phyloP scores from a whole-genome alignment of 2,113 vertebrate genomes.

The Syngnathoides biaculeatus region DNA sequence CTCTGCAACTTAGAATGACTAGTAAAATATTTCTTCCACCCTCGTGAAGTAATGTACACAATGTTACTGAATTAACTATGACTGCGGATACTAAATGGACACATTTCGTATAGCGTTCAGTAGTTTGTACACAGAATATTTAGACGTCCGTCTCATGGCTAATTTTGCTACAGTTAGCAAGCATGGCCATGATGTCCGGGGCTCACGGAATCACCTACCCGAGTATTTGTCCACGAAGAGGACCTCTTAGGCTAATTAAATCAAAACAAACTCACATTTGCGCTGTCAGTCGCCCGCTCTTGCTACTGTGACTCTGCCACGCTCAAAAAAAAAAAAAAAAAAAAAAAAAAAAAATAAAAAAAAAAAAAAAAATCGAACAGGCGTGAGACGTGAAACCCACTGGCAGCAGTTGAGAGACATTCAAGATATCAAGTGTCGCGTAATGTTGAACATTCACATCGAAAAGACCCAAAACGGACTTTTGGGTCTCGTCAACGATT shows the following conservation, averaged over 20 bases:
- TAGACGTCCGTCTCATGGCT: background rate
- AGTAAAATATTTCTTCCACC: background rate
- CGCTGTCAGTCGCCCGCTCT: background rate
- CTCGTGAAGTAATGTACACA: background rate
- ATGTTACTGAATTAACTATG: background rate
- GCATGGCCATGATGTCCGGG: background rate
- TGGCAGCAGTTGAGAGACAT: background rate
- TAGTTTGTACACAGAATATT: background rate
- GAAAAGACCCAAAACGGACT: background rate
- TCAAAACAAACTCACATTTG: background rate
- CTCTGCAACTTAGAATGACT: background rate
- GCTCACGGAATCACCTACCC: background rate
- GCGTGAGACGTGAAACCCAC: background rate
- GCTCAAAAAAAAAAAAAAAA: no score
- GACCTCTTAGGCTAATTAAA: background rate
- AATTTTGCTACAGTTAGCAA: conserved; percentile 4
- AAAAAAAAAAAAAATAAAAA: no score
- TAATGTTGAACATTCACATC: background rate
- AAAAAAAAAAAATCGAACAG: background rate
- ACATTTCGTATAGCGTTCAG: no score
- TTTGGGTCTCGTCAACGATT: background rate
- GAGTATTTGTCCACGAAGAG: background rate
- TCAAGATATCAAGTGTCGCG: background rate
- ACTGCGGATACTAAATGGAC: background rate
- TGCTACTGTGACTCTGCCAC: background rate